A percentile compares a stretch with the other conserved stretches of the same genome.
Conservation (phyloP, 2,888 invertebrate genomes). For the Netelia virgata region DNA sequence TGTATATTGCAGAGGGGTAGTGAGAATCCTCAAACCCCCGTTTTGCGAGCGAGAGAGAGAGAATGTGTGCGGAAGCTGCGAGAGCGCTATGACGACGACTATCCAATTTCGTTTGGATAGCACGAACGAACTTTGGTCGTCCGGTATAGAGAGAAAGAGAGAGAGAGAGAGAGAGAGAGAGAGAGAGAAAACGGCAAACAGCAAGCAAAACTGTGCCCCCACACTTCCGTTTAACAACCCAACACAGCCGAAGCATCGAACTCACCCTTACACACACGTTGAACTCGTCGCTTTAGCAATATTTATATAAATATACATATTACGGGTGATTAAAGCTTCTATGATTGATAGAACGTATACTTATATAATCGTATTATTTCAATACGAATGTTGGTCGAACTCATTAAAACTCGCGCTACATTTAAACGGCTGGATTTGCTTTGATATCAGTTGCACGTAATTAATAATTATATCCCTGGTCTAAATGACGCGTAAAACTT, state of each 20-base stretch:
- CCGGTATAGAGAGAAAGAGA: constrained; percentile 20
- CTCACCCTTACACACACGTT: constrained; percentile 14
- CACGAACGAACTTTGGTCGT: constrained; percentile 57
- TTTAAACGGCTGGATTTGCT: neutral
- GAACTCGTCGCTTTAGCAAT: constrained; percentile 11
- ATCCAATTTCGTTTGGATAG: constrained; percentile 63
- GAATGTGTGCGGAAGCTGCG: constrained; percentile 37
- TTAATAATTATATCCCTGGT: neutral
- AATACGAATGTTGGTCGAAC: neutral
- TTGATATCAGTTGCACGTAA: neutral
- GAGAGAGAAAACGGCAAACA: constrained; percentile 45
- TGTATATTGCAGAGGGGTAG: neutral
- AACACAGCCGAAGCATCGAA: constrained; percentile 57
- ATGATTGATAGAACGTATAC: neutral
- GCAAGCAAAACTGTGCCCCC: constrained; percentile 34
- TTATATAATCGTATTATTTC: constrained; percentile 34
- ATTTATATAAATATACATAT: constrained; percentile 1
- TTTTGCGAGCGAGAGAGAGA: constrained; percentile 30
- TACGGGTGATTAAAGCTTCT: constrained; percentile 5
- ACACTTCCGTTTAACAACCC: constrained; percentile 59
- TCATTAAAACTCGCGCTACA: constrained; percentile 19
- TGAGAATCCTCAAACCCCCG: constrained; percentile 16
- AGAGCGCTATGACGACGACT: constrained; percentile 56
- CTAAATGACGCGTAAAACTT: neutral
- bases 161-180: constrained; percentile 3